These are phyloP conservation scores for Hirtodrosophila confusa DNA, from an alignment of 2,888 invertebrate species.

Conservation along the genomic window DNA sequence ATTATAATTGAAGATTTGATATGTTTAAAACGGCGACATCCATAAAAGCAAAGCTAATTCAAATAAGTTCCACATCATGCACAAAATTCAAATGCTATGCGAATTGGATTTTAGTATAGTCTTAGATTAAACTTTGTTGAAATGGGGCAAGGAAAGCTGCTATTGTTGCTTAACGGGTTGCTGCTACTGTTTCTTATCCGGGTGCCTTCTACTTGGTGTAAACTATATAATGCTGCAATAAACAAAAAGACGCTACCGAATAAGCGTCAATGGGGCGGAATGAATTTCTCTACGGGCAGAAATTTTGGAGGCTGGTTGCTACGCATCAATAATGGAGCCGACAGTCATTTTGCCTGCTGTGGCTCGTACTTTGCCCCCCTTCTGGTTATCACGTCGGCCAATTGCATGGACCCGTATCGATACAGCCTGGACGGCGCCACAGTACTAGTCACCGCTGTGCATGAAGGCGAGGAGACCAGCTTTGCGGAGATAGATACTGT, in stretches of 20 bases:
- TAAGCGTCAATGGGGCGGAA: conserved; percentile 33
- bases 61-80: background rate
- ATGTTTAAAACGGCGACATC: too few species aligned
- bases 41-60: conserved; percentile 7
- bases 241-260: background rate
- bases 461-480: background rate
- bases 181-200: conserved; percentile 2
- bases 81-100: background rate
- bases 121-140: background rate
- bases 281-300: conserved; percentile 8
- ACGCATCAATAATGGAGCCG: conserved; percentile 14
- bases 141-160: conserved; percentile 7
- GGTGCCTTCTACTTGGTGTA: background rate
- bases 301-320: conserved; percentile 50
- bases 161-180: background rate
- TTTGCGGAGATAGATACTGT: conserved; percentile 27
- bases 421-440: conserved; percentile 5
- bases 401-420: conserved; percentile 41
- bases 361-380: conserved; percentile 42
- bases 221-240: conserved; percentile 18
- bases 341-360: conserved; percentile 27
- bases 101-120: background rate
- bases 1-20: too few species aligned
- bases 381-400: conserved; percentile 51
- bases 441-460: conserved; percentile 23